A percentile compares a stretch with the other conserved stretches of the same genome.
phyloP scores from a whole-genome alignment of 2,888 invertebrate genomes.

The Aphodius sticticus region DNA sequence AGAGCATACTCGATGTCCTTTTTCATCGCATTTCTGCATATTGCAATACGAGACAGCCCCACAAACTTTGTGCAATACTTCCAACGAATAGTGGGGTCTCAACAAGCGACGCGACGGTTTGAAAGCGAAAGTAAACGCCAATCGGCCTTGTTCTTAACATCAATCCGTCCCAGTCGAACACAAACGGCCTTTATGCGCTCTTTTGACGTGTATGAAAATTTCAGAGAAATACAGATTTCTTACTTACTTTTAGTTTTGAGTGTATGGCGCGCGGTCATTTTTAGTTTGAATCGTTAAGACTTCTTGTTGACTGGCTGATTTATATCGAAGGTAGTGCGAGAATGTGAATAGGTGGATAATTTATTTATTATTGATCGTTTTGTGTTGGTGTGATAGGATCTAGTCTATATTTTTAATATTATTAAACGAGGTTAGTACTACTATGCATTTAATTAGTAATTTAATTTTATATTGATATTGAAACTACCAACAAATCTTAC shows the following conservation, averaged over 20 bases:
- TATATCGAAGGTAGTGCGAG: too few species aligned
- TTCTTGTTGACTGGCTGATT: neutral
- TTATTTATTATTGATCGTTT: neutral
- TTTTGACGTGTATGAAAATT: constrained; percentile 8
- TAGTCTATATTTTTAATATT: neutral
- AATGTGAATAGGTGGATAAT: neutral
- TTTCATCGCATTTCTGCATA: constrained; percentile 8
- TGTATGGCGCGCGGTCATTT: neutral
- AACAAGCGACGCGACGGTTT: neutral
- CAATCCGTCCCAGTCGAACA: neutral
- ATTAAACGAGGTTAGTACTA: neutral
- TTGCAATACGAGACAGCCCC: constrained; percentile 18
- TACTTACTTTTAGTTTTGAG: neutral
- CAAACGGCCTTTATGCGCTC: constrained; percentile 16
- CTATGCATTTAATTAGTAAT: neutral
- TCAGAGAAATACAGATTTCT: neutral
- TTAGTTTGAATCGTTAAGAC: neutral
- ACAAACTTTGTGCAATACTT: constrained; percentile 18
- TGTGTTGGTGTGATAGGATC: neutral
- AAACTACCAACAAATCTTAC: too few species aligned
- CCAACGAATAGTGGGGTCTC: constrained; percentile 14
- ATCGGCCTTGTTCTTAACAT: constrained; percentile 21
- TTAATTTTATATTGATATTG: neutral
- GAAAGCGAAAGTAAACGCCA: constrained; percentile 18
- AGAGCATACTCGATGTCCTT: neutral